phyloP scores from a whole-genome alignment of 2,888 invertebrate species.

The Eristalis tenax region DNA sequence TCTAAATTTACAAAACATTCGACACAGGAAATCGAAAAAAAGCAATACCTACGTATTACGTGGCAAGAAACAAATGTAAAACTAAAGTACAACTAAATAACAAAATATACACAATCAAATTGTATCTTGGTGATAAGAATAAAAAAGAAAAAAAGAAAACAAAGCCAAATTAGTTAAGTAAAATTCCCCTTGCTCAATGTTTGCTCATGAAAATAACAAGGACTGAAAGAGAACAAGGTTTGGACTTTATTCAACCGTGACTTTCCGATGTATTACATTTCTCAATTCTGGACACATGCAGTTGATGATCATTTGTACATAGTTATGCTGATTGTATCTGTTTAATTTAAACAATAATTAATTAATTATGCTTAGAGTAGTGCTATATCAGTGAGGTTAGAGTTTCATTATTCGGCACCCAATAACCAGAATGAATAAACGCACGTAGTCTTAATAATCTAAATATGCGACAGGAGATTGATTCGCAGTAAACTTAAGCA shows the following conservation, averaged over 20 bases:
- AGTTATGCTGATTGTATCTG: conserved; percentile 9
- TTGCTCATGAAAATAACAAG: not conserved
- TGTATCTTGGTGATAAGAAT: not conserved
- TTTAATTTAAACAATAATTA: conserved; percentile 38
- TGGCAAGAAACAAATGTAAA: not conserved
- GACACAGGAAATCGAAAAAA: too few species aligned
- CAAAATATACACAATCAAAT: not conserved
- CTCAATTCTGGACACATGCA: conserved; percentile 4
- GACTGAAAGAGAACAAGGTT: conserved; percentile 15
- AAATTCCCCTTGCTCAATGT: conserved; percentile 48
- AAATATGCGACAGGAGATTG: not conserved
- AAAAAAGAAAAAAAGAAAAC: not conserved
- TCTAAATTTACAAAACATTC: too few species aligned
- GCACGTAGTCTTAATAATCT: not conserved
- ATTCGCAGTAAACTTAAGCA: not conserved
- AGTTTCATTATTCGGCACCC: not conserved
- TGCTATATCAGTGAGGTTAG: not conserved
- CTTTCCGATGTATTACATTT: conserved; percentile 17
- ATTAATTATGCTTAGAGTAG: conserved; percentile 36
- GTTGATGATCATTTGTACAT: conserved; percentile 13
- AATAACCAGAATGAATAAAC: too few species aligned
- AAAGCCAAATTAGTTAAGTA: conserved; percentile 35
- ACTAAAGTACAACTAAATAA: not conserved
- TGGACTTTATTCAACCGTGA: conserved; percentile 32
- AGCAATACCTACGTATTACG: too few species aligned